A percentile compares a stretch with the other conserved stretches of the same genome.
Conservation (phyloP, 2,797 vertebrate species). For the Ceryle rudis region DNA sequence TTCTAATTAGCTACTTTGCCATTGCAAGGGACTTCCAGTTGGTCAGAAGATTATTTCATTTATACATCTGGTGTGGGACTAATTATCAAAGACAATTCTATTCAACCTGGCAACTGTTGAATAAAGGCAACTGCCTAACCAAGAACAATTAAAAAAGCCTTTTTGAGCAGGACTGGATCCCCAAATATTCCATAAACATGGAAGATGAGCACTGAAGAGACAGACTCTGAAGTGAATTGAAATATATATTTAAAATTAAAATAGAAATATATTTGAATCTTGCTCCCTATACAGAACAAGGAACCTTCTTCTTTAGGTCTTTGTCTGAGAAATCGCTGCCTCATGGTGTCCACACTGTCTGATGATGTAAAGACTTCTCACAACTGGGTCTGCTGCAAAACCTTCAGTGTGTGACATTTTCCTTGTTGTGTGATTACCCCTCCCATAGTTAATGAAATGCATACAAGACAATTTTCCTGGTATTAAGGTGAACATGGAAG, state of each 20-base stretch:
- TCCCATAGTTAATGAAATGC: neutral
- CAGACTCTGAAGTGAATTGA: neutral
- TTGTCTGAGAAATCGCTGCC: neutral
- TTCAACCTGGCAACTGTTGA: neutral
- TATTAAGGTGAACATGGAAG: neutral
- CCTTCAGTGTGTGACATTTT: neutral
- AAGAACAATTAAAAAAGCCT: conserved; percentile 77
- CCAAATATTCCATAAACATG: conserved; percentile 77
- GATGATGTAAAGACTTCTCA: neutral
- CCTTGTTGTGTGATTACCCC: neutral
- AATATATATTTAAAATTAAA: neutral
- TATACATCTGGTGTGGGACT: conserved; percentile 84
- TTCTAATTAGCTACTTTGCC: neutral
- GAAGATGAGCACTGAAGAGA: conserved; percentile 48
- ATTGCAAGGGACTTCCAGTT: conserved; percentile 85
- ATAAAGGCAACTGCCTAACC: conserved; percentile 25
- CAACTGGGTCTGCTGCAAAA: neutral
- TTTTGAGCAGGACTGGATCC: conserved; percentile 83
- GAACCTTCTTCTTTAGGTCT: neutral
- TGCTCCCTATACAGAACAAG: neutral
- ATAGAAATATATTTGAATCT: neutral
- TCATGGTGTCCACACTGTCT: neutral
- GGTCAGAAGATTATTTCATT: conserved; percentile 88
- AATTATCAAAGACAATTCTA: conserved; percentile 80
- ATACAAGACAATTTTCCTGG: neutral